phyloP scores from a whole-genome alignment of 2,797 vertebrate genomes.

The Alfaro cultratus region DNA sequence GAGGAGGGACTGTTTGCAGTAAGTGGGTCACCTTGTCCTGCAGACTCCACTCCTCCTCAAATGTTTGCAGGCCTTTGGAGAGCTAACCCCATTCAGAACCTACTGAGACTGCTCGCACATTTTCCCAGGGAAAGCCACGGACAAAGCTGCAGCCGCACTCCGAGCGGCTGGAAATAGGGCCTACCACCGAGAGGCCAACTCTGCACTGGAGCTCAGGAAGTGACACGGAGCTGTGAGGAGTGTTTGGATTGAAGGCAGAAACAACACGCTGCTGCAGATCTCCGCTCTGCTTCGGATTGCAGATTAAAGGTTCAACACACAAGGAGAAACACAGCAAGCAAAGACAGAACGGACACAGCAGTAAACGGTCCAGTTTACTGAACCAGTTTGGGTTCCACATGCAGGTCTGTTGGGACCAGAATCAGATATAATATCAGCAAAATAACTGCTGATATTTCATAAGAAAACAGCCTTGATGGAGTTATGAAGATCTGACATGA shows the following conservation, averaged over 20 bases:
- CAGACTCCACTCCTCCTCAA: constrained; percentile 58
- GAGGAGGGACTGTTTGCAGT: constrained; percentile 34
- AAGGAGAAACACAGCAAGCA: neutral
- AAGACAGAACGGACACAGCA: no score
- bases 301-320: neutral
- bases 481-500: no score
- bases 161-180: neutral
- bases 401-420: no score
- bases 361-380: neutral
- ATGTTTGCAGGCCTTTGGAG: constrained; percentile 63
- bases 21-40: constrained; percentile 78
- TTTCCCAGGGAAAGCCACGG: constrained; percentile 30
- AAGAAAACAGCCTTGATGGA: no score
- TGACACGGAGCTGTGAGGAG: neutral
- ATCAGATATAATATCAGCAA: no score
- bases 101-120: constrained; percentile 33
- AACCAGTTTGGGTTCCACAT: neutral
- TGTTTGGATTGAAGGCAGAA: neutral
- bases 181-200: neutral
- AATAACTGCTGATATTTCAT: no score
- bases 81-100: constrained; percentile 69
- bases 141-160: constrained; percentile 26
- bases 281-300: no score
- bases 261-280: no score
- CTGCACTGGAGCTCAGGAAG: neutral